Conservation (phyloP, 2,888 invertebrate genomes). For the Acanthopleura granulata region DNA sequence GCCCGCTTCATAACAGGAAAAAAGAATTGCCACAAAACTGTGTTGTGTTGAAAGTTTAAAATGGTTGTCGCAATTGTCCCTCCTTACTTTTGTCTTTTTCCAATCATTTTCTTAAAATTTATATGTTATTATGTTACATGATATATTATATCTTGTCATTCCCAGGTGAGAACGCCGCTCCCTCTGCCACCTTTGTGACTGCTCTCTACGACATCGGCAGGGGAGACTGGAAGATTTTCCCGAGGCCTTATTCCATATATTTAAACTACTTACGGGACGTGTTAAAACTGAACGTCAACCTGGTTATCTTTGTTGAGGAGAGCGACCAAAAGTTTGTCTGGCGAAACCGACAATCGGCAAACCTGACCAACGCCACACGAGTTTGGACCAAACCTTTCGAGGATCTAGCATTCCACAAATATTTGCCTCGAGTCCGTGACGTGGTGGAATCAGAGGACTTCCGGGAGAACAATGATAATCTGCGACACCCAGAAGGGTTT, state of each 20-base stretch:
- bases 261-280: slow-evolving; percentile 46
- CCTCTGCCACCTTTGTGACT: slow-evolving; percentile 55
- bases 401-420: neutral
- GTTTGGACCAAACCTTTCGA: neutral
- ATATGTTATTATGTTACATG: neutral
- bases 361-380: neutral
- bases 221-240: slow-evolving; percentile 62
- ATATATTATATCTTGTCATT: too few species aligned
- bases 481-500: slow-evolving; percentile 61
- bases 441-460: slow-evolving; percentile 31
- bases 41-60: too few species aligned
- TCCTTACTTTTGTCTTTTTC: too few species aligned
- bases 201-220: slow-evolving; percentile 63
- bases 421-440: slow-evolving; percentile 22
- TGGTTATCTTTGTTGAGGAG: slow-evolving; percentile 33
- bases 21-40: too few species aligned
- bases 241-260: slow-evolving; percentile 56
- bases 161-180: neutral
- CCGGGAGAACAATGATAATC: slow-evolving; percentile 24
- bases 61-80: too few species aligned
- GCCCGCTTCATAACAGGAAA: too few species aligned
- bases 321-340: slow-evolving; percentile 7
- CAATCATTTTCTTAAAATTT: too few species aligned
- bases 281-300: slow-evolving; percentile 31
- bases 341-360: slow-evolving; percentile 8